Conservation (phyloP, 92 coral and sea anemone genomes). For the Micromussa lordhowensis region DNA sequence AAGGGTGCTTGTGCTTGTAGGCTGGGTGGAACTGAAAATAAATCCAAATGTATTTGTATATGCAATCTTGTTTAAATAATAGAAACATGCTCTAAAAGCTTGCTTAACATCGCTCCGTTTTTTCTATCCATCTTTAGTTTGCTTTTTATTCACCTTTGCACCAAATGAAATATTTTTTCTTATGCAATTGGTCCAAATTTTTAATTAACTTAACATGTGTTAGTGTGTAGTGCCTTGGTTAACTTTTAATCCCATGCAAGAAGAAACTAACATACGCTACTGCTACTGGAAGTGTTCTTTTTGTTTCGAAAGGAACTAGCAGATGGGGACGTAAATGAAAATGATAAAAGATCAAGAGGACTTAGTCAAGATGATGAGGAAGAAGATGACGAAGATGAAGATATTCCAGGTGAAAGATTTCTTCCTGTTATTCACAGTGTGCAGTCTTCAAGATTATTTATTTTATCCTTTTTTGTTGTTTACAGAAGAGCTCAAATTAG, state of each 20-base stretch:
- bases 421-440: background rate
- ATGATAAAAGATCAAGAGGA: constrained; percentile 61
- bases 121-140: too few relatives aligned
- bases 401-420: constrained; percentile 82
- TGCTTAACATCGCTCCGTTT: too few relatives aligned
- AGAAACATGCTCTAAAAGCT: too few relatives aligned
- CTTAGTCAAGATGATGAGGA: constrained; percentile 86
- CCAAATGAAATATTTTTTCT: background rate
- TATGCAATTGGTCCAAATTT: background rate
- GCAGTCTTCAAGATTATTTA: background rate
- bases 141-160: too few relatives aligned
- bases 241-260: background rate
- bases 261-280: too few relatives aligned
- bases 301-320: constrained; percentile 30
- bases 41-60: too few relatives aligned
- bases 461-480: background rate
- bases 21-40: too few relatives aligned
- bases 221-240: background rate
- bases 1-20: too few relatives aligned
- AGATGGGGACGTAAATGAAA: constrained; percentile 89
- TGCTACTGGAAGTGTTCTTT: background rate
- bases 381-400: constrained; percentile 98
- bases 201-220: too few relatives aligned
- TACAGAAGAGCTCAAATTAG: constrained; percentile 91
- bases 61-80: too few relatives aligned